These are phyloP conservation scores for Dipus sagitta DNA, from an alignment of 2,797 vertebrate genomes.

Conservation along the genomic window DNA sequence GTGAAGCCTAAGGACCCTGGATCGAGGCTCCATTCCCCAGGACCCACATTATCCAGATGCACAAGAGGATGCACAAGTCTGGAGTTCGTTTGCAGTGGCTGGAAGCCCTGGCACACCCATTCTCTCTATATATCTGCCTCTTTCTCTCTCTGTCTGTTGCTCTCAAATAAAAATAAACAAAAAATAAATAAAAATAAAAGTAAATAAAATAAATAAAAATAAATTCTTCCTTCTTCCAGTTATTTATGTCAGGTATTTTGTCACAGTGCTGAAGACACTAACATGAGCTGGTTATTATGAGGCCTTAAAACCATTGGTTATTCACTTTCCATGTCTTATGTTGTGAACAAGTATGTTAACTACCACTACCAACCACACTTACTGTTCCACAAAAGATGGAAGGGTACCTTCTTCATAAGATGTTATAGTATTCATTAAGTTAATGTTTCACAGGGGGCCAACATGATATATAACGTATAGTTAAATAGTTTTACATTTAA, in stretches of 20 bases:
- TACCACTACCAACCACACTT: neutral
- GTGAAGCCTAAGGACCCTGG: too few species aligned
- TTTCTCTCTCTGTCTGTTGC: too few species aligned
- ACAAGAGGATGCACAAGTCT: too few species aligned
- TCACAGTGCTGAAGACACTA: neutral
- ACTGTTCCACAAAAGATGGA: neutral
- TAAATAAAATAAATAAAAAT: neutral
- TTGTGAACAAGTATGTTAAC: neutral
- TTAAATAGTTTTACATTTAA: slow-evolving; percentile 41
- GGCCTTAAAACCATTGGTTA: slow-evolving; percentile 4
- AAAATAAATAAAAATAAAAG: too few species aligned
- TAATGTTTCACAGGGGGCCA: neutral
- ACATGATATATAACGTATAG: neutral
- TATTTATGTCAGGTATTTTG: neutral
- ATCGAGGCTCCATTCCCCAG: too few species aligned
- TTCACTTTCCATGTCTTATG: slow-evolving; percentile 23
- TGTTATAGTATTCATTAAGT: neutral
- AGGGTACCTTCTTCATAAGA: neutral
- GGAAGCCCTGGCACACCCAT: too few species aligned
- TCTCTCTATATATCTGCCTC: too few species aligned
- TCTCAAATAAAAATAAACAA: too few species aligned
- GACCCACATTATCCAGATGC: too few species aligned
- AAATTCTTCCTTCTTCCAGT: neutral
- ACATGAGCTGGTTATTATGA: neutral
- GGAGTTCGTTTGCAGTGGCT: too few species aligned